phyloP scores from a whole-genome alignment of 2,113 vertebrate genomes.

The Microtus oregoni region DNA sequence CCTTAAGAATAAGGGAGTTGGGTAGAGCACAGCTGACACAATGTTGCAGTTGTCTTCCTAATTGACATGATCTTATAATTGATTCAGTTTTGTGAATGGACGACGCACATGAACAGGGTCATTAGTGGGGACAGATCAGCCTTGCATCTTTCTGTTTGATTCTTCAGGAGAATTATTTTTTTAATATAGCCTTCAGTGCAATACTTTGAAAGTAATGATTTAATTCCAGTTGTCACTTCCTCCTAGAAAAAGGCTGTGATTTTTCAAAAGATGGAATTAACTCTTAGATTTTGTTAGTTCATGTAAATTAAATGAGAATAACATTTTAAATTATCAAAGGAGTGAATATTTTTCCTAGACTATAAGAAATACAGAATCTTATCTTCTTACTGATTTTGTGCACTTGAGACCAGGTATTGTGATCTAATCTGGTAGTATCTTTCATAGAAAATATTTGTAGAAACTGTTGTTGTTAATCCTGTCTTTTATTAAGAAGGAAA shows the following conservation, averaged over 20 bases:
- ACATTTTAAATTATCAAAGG: slow-evolving; percentile 52
- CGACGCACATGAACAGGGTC: not conserved
- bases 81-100: not conserved
- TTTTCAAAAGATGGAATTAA: slow-evolving; percentile 48
- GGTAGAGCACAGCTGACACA: not conserved
- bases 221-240: not conserved
- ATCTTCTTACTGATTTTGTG: slow-evolving; percentile 39
- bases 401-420: slow-evolving; percentile 19
- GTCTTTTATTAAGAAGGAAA: slow-evolving; percentile 53
- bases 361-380: not conserved
- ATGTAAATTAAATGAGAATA: slow-evolving; percentile 36
- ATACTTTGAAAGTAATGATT: slow-evolving; percentile 37
- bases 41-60: slow-evolving; percentile 10
- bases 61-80: not conserved
- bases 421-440: slow-evolving; percentile 8
- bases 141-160: not conserved
- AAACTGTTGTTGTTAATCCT: slow-evolving; percentile 45
- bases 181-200: slow-evolving; percentile 48
- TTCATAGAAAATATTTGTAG: slow-evolving; percentile 33
- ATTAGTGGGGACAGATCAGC: not conserved
- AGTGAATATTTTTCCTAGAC: slow-evolving; percentile 28
- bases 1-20: not conserved
- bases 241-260: not conserved
- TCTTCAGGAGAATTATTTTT: slow-evolving; percentile 46
- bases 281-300: slow-evolving; percentile 31